Evolutionary conservation across 2,888 invertebrate species (phyloP).

Genomic region (Caenorhabditis plicata): DNA sequence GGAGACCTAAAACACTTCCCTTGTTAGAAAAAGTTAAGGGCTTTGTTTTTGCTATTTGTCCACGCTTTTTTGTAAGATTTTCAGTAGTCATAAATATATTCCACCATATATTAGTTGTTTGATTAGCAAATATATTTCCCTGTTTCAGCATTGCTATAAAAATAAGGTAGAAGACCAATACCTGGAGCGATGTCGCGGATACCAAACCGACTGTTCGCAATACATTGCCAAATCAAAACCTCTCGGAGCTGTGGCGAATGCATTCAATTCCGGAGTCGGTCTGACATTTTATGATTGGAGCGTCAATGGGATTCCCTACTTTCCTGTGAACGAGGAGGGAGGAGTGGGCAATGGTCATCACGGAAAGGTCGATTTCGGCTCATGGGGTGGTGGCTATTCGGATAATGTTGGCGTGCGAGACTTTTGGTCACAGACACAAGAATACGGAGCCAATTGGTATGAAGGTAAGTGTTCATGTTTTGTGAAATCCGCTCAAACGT

Average conservation of each 20-base stretch:
- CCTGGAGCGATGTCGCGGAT: constrained; percentile 51
- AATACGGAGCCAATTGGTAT: constrained; percentile 58
- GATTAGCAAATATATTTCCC: background rate
- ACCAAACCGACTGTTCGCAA: constrained; percentile 44
- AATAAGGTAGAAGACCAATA: constrained; percentile 45
- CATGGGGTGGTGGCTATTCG: constrained; percentile 57
- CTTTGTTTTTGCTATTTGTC: too few relatives aligned
- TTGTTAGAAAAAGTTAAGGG: too few relatives aligned
- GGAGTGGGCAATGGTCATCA: constrained; percentile 54
- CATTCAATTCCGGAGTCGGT: constrained; percentile 55
- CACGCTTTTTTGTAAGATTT: too few relatives aligned
- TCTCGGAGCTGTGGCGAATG: constrained; percentile 54
- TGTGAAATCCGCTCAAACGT: background rate
- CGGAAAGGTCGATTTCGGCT: constrained; percentile 58
- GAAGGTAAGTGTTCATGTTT: constrained; percentile 22
- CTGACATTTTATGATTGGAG: constrained; percentile 53
- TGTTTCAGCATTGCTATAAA: constrained; percentile 49
- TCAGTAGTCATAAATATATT: background rate
- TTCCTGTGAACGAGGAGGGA: constrained; percentile 56
- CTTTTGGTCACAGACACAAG: constrained; percentile 51
- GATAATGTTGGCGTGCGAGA: constrained; percentile 54
- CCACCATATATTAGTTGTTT: background rate
- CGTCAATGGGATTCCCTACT: constrained; percentile 58
- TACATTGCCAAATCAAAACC: constrained; percentile 37
- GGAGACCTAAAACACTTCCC: too few relatives aligned